Conservation (phyloP, 2,888 invertebrate genomes). For the Netelia inedita region DNA sequence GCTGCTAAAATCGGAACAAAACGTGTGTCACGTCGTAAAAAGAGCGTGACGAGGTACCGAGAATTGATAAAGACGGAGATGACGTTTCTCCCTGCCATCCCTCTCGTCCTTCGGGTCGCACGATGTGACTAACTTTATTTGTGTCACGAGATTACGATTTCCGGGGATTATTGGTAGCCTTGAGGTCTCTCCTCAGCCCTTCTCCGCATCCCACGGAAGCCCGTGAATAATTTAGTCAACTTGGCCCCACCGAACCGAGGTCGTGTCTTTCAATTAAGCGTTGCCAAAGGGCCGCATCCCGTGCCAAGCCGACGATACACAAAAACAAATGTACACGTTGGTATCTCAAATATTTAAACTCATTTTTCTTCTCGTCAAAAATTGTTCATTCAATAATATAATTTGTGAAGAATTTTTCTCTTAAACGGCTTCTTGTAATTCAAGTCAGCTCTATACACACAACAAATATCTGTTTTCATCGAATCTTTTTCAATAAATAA, state of each 20-base stretch:
- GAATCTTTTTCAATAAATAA: too few species aligned
- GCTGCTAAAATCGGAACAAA: neutral
- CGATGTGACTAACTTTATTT: slow-evolving; percentile 47
- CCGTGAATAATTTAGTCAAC: slow-evolving; percentile 51
- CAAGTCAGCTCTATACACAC: too few species aligned
- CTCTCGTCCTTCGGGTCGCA: slow-evolving; percentile 21
- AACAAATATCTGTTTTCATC: too few species aligned
- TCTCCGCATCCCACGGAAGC: slow-evolving; percentile 24
- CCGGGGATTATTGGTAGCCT: slow-evolving; percentile 59
- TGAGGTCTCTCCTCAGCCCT: slow-evolving; percentile 24
- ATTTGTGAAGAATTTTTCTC: too few species aligned
- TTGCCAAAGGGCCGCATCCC: slow-evolving; percentile 43
- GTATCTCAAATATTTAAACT: neutral
- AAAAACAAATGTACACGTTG: neutral
- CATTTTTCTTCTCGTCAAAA: too few species aligned
- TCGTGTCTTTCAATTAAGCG: slow-evolving; percentile 53
- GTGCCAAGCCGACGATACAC: neutral
- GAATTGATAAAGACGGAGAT: neutral
- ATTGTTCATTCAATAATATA: too few species aligned
- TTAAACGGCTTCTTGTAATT: too few species aligned
- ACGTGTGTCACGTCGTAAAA: neutral
- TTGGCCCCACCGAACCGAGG: slow-evolving; percentile 39
- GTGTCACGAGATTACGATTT: slow-evolving; percentile 45
- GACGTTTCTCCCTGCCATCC: neutral
- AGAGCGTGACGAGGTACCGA: neutral